phyloP scores from a whole-genome alignment of 1,140 invertebrate species.

The Cyrtorhinus lividipennis region DNA sequence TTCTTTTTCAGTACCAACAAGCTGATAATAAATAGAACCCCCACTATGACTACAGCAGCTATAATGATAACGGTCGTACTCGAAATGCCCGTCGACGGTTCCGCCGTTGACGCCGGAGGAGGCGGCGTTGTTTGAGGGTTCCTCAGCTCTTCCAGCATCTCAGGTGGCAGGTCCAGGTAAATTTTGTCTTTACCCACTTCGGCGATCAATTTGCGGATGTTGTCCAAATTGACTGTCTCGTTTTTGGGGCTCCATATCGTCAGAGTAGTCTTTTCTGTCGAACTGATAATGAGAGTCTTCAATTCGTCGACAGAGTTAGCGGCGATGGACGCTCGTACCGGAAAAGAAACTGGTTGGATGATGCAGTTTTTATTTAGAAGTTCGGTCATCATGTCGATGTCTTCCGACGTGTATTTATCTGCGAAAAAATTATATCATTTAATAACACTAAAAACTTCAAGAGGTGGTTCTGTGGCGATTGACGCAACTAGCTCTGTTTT shows the following conservation, averaged over 20 bases:
- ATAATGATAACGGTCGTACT: no score
- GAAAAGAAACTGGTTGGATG: slow-evolving; percentile 59
- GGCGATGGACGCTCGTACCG: slow-evolving; percentile 57
- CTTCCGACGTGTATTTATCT: slow-evolving; percentile 44
- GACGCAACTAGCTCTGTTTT: no score
- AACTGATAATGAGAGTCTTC: slow-evolving; percentile 34
- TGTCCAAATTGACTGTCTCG: slow-evolving; percentile 39
- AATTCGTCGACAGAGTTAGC: slow-evolving; percentile 44
- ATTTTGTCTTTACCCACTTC: slow-evolving; percentile 43
- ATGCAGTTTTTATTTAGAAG: slow-evolving; percentile 39
- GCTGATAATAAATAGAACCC: no score
- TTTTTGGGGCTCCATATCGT: slow-evolving; percentile 53
- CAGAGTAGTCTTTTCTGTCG: slow-evolving; percentile 34
- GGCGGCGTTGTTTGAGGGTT: no score
- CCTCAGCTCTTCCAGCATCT: no score
- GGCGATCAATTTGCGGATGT: slow-evolving; percentile 42
- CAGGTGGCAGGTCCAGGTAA: slow-evolving; percentile 44
- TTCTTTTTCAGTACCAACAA: no score
- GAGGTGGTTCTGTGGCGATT: no score
- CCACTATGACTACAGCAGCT: no score
- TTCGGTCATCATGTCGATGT: slow-evolving; percentile 59
- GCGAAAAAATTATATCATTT: neutral
- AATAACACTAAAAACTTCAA: no score
- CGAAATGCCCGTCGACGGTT: no score
- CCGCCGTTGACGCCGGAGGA: no score